phyloP scores from a whole-genome alignment of 2,888 invertebrate genomes.

The Tubulanus polymorphus region DNA sequence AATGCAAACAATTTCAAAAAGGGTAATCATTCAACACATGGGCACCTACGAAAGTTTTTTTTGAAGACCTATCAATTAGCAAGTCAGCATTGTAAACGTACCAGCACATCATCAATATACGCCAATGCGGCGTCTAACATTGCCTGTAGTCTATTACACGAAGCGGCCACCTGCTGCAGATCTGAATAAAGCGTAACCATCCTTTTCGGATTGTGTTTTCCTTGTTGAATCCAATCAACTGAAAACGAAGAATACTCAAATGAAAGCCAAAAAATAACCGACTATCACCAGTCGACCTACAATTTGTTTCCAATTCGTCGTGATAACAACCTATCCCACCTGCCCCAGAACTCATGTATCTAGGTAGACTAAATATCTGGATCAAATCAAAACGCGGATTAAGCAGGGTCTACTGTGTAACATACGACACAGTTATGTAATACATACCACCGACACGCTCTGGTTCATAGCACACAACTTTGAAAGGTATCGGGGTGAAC shows the following conservation, averaged over 20 bases:
- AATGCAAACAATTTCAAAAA: no score
- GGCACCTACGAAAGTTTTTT: neutral
- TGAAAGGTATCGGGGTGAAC: constrained; percentile 90
- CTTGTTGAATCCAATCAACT: constrained; percentile 78
- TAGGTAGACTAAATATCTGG: no score
- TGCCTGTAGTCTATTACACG: constrained; percentile 71
- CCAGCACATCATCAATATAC: constrained; percentile 89
- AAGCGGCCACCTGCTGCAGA: constrained; percentile 77
- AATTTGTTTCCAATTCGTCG: no score
- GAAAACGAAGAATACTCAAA: constrained; percentile 23
- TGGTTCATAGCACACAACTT: constrained; percentile 84
- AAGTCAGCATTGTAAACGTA: constrained; percentile 31
- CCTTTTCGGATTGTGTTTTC: constrained; percentile 63
- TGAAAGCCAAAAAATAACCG: no score
- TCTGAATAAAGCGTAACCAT: constrained; percentile 59
- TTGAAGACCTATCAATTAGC: neutral
- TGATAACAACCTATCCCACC: no score
- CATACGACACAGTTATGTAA: no score
- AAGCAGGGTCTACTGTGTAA: no score
- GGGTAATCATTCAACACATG: no score
- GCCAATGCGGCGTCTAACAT: constrained; percentile 62
- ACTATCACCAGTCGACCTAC: no score
- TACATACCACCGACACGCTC: constrained; percentile 64
- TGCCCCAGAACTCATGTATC: no score
- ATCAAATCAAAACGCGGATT: no score